Evolutionary conservation across 1,140 invertebrate genomes (phyloP), one percentile per base, ranked within the genome.

Genomic region (Metaphire vulgaris): DNA sequence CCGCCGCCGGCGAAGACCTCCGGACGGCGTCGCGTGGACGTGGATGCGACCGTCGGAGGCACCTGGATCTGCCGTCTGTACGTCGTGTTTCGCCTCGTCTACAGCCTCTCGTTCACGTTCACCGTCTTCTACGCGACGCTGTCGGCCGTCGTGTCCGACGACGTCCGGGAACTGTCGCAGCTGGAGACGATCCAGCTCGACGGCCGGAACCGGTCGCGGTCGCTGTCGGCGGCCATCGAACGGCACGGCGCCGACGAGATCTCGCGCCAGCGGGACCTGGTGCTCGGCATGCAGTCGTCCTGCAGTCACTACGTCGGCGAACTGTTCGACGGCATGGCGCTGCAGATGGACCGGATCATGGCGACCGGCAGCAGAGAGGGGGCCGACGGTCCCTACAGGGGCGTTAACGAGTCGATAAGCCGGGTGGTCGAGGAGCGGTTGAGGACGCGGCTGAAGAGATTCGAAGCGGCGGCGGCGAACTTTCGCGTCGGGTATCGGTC

Each of bases 241-340:
- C 29, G 32, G 6, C 70, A 71, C 56, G 41, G 75, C 33, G 21
- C 30, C 21, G 34, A 64, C 1, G 75, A 76, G 33, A 30, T 76
- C 31, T 29, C 41, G 30, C 32, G 32, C 2, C 77, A 78, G 69
- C 65, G 33, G 26, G 34, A 75, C 1, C 73, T 78, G 29, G 69
- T 64, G 26, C 64, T 26, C 34, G 65, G 33, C 67, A 78, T 78
- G 74, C 77, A 78, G 56, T 32, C 33, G 1, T 74, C 77, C n/a
- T 78, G 77, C 74, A 78, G 68, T 26, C 31, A 56, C 64, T 78
- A 78, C 74, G 75, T 76, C 29, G 56, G 32, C 16, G 74, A 78
- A 26, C 67, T 78, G 68, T 76, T 74, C 30, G 29, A 75, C 16
- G 12, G 65, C 16, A 14, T 78, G 14, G 77, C 74, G 2, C 32